These are phyloP conservation scores for Azemiops feae DNA, from an alignment of 2,113 vertebrate species.

Conservation along the genomic window DNA sequence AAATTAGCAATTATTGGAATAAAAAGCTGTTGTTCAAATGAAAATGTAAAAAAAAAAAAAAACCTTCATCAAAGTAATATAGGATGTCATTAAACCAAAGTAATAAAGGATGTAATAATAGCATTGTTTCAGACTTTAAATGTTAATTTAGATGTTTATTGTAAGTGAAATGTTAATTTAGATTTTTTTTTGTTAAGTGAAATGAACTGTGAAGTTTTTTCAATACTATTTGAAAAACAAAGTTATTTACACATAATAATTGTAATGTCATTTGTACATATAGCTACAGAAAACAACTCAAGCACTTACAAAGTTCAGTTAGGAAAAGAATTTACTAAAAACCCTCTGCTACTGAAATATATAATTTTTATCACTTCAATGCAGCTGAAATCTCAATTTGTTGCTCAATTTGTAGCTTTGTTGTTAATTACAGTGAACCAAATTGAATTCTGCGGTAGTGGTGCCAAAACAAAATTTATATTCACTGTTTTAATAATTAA, in stretches of 20 bases:
- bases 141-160: neutral
- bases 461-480: constrained; percentile 12
- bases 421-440: constrained; percentile 19
- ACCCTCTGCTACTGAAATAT: constrained; percentile 5
- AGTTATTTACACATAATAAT: constrained; percentile 17
- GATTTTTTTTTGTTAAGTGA: constrained; percentile 7
- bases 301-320: neutral
- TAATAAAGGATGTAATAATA: constrained; percentile 1
- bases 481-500: neutral
- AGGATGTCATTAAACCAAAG: neutral
- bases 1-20: constrained; percentile 9
- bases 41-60: neutral
- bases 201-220: constrained; percentile 24
- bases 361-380: constrained; percentile 21
- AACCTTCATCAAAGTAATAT: neutral
- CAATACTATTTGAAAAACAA: constrained; percentile 14
- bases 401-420: constrained; percentile 14
- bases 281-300: neutral
- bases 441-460: neutral
- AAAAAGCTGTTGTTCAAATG: neutral
- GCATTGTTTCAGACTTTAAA: constrained; percentile 14
- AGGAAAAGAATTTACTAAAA: neutral
- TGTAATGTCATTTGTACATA: constrained; percentile 3
- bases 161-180: constrained; percentile 31
- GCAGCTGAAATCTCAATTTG: constrained; percentile 2